These are phyloP conservation scores for Nycteola revayana DNA, from an alignment of 2,888 invertebrate genomes.

Conservation along the genomic window DNA sequence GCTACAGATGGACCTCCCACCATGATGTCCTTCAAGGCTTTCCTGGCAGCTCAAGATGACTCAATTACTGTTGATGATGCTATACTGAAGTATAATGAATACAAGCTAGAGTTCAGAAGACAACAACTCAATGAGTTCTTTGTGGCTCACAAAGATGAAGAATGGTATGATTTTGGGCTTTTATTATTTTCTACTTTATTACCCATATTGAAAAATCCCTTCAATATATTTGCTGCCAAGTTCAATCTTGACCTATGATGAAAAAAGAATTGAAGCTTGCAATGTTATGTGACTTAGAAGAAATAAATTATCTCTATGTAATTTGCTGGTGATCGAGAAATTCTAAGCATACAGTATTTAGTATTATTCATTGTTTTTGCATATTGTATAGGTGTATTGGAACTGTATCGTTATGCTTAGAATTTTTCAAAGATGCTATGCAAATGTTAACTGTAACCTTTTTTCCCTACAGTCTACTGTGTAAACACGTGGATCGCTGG, in stretches of 20 bases:
- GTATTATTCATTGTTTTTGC: not conserved
- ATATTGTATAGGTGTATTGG: constrained; percentile 3
- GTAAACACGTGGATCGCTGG: constrained; percentile 74
- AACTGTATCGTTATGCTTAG: constrained; percentile 62
- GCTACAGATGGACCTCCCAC: constrained; percentile 91
- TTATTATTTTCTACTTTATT: constrained; percentile 4
- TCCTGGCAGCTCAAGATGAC: constrained; percentile 97
- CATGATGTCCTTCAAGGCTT: constrained; percentile 98
- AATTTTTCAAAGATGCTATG: constrained; percentile 66
- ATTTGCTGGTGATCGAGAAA: constrained; percentile 71
- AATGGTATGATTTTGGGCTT: constrained; percentile 89
- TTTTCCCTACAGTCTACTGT: constrained; percentile 83
- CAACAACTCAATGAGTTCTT: constrained; percentile 99
- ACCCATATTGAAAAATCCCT: constrained; percentile 7
- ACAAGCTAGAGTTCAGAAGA: constrained; percentile 97
- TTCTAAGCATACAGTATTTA: constrained; percentile 56
- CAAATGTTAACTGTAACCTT: constrained; percentile 76
- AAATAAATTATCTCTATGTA: constrained; percentile 36
- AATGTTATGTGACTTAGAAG: not conserved
- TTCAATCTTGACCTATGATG: not conserved
- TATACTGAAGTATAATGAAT: constrained; percentile 97
- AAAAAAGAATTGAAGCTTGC: no score
- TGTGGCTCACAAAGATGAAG: constrained; percentile 99
- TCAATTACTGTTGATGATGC: constrained; percentile 98
- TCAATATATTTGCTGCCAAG: constrained; percentile 14